phyloP scores from a whole-genome alignment of 37 sponge, comb jelly and placozoan species.

The Aplysina aerophoba region DNA sequence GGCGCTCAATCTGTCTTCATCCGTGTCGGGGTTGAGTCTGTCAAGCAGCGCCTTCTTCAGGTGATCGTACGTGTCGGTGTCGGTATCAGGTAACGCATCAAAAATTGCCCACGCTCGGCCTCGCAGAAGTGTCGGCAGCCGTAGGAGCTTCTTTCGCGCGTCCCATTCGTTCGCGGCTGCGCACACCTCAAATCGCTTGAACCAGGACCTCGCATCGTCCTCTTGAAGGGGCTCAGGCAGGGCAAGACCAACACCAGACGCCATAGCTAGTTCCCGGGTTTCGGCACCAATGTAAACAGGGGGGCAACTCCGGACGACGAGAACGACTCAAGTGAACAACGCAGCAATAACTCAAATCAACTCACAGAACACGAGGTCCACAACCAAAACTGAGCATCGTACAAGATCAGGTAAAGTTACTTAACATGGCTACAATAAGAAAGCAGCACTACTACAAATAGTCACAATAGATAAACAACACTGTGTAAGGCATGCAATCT shows the following conservation, averaged over 20 bases:
- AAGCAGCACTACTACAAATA: too few relatives aligned
- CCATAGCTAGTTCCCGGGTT: conserved; percentile 23
- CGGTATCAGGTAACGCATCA: not conserved
- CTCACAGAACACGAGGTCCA: too few relatives aligned
- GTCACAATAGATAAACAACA: too few relatives aligned
- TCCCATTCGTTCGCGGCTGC: conserved; percentile 19
- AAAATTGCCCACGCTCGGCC: conserved; percentile 16
- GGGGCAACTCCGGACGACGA: too few relatives aligned
- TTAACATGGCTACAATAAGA: too few relatives aligned
- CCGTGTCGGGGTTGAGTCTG: conserved; percentile 10
- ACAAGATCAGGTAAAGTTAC: too few relatives aligned
- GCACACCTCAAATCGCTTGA: conserved; percentile 18
- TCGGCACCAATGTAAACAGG: conserved; percentile 26
- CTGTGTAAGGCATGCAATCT: too few relatives aligned
- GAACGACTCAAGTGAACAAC: too few relatives aligned
- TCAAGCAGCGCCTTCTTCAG: conserved; percentile 7
- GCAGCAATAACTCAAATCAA: too few relatives aligned
- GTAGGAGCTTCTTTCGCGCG: not conserved
- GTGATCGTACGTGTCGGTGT: not conserved
- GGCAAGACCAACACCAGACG: not conserved
- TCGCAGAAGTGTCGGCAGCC: not conserved
- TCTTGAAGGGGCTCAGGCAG: not conserved
- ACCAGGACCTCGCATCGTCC: conserved; percentile 6
- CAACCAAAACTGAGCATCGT: too few relatives aligned
- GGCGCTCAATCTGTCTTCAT: conserved; percentile 20